Base-by-base conservation (phyloP, 2,113 vertebrate species). In the Nannobrachium achirus region DNA sequence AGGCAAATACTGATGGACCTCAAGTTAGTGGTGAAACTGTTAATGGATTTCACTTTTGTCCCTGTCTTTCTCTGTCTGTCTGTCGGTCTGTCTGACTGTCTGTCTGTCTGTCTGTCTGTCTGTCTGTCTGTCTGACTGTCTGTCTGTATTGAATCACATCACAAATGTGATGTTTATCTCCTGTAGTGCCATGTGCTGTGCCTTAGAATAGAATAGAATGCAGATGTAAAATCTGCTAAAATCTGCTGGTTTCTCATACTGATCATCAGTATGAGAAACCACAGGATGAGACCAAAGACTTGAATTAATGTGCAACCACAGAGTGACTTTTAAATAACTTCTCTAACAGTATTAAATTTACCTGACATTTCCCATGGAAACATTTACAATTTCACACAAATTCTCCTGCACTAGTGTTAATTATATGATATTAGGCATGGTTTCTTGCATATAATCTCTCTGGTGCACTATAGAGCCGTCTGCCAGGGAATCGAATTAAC, bases 371-470 rank as follows among this genome's bases (percentile, higher is more conserved):
- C 84, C 85, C 89, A 89, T 66, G 84, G 58, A 80, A 69, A 71
- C 84, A 81, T 74, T 71, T 76, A 73, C 84, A 1, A 81, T 83
- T 86, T 81, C 82, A 80, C 75, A 81, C 78, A 83, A 80, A 63
- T 78, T 78, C 65, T 81, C 50, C 72, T 52, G 56, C 71, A 46
- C 67, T 78, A 51, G 80, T 82, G 83, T 90, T 91, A 90, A 89
- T 91, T 89, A 90, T 87, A 76, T 83, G 83, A 88, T 84, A 91
- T 90, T 90, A 91, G 84, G 67, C 88, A 90, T 88, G 88, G 82
- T 66, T 86, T 88, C 83, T 82, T 89, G 82, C 86, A 74, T 88
- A 85, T 91, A 91, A 92, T 91, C 90, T 91, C 85, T 86, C 79
- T 73, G 59, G 85, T 75, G 64, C 78, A 76, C 73, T 80, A 38